Base-by-base conservation (phyloP, 2,797 vertebrate species). In the Chaenodraco wilsoni region DNA sequence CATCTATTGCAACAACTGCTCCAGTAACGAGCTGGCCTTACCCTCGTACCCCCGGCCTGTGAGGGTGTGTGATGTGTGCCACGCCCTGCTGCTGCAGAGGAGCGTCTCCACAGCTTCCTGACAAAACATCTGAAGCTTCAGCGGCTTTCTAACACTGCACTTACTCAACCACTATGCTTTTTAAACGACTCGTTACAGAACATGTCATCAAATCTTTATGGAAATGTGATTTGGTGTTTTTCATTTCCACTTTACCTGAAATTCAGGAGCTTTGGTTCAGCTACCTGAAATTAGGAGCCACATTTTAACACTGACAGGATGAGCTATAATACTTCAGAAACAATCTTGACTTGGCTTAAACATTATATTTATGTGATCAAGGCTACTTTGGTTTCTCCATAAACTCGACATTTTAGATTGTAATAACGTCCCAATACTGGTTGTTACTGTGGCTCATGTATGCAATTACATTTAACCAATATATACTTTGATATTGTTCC, bases 1-100 rank as follows among this genome's bases (percentile, higher is more conserved):
- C 91, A 99, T 99, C 89, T 99, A 99, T 94, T 99, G 98, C 93
- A 97, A 90, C 91, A 94, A 69, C 0, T 99, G 98, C 51, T 99
- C 98, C 70, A 91, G 96, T 50, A 98, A 96, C 0, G 98, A 99
- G 83, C 95, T 99, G 21, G 97, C 98, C 1, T 92, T 99, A 80
- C 97, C 98, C 0, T 99, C 98, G 0, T 99, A 98, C 78, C 98
- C 98, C 0, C 96, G 94, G 72, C 98, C 98, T 0, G 98, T 99
- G 69, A 95, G 98, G 0, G 98, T 99, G 31, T 99, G 98, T 0
- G 97, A 99, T 23, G 85, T 87, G 19, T 99, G 98, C 82, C 97
- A 99, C 91, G 95, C 96, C 0, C 88, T 99, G 13, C 92, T 99
- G 52, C 95, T 99, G 41, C 97, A 98, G 92, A 95, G 96, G 70